A percentile compares a stretch with the other conserved stretches of the same genome.
Conservation (phyloP, 2,113 vertebrate species). For the Sterrhoptilus dennistouni region DNA sequence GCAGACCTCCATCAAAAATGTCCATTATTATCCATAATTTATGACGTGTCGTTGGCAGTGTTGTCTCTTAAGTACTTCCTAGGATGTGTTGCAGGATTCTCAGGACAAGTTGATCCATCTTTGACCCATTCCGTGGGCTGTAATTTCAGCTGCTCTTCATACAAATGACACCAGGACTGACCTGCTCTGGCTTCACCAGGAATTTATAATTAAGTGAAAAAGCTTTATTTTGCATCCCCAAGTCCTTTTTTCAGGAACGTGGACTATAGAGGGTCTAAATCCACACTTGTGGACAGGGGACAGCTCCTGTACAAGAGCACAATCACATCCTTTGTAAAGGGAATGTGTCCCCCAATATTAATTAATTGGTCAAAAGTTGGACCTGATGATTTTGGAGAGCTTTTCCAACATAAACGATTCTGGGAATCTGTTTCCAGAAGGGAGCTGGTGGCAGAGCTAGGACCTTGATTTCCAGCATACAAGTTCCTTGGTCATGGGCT, state of each 20-base stretch:
- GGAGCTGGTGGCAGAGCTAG: not conserved
- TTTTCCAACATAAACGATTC: not conserved
- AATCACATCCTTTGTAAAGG: accelerated
- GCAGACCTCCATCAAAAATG: not conserved
- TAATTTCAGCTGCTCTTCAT: not conserved
- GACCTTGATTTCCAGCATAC: not conserved
- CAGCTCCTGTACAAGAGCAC: accelerated
- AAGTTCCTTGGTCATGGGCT: accelerated
- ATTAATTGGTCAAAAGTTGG: not conserved
- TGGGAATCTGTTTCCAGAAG: not conserved
- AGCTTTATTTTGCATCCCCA: not conserved
- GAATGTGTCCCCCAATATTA: not conserved
- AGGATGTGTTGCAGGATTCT: not conserved
- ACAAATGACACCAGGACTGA: accelerated
- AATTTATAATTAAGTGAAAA: not conserved
- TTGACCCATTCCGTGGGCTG: not conserved
- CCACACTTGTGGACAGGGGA: not conserved
- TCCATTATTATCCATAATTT: slow-evolving; percentile 32
- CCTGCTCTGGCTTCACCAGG: not conserved
- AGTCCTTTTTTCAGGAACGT: not conserved
- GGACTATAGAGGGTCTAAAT: not conserved
- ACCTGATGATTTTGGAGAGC: not conserved
- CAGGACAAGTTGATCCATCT: not conserved
- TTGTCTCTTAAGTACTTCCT: not conserved
- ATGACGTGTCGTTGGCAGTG: accelerated